Evolutionary conservation across 92 coral and sea anemone species (phyloP), one percentile per base, ranked within the genome.

Genomic region (Virgularia gustaviana): DNA sequence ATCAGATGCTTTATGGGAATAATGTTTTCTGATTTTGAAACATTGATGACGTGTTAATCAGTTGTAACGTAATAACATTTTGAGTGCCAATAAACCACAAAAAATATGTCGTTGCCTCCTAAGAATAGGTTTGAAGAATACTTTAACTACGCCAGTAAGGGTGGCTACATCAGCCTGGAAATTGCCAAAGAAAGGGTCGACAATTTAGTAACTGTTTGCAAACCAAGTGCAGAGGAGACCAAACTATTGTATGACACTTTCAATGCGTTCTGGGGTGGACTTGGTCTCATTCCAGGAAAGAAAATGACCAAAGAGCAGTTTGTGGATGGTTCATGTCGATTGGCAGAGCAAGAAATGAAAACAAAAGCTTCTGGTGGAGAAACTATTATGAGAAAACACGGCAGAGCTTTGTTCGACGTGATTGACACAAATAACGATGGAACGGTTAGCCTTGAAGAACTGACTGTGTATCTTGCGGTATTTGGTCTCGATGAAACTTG

Each of bases 341-440:
- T 84, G 9, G 86, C 81, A n/a, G 73, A 76, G 8, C 62, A 31
- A 13, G 94, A 87, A 70, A 79, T 84, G 16, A 74, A 84, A 42
- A 72, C 72, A 28, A 64, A 80, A 56, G 41, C 31, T 36, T 52
- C 20, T 49, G 75, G 79, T 35, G 73, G 77, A 41, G 51, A 62
- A 19, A 81, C 94, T 3, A 67, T 84, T 15, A 81, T 71, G 58
- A 75, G 71, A 35, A 74, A 49, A 31, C 30, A 70, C 11, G 80
- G 70, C 59, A 81, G 84, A 68, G 88, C 94, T 8, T 87, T 87
- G 68, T 87, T 80, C 54, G 86, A 84, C 37, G 75, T 78, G 44
- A 77, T 81, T 82, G 94, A 87, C 47, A 54, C 66, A 33, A 77
- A 87, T 65, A 70, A 84, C 62, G 88, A 84, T 52, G 89, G 87